Base-by-base conservation (phyloP, 2,113 vertebrate species). In the Thalassoma bifasciatum region DNA sequence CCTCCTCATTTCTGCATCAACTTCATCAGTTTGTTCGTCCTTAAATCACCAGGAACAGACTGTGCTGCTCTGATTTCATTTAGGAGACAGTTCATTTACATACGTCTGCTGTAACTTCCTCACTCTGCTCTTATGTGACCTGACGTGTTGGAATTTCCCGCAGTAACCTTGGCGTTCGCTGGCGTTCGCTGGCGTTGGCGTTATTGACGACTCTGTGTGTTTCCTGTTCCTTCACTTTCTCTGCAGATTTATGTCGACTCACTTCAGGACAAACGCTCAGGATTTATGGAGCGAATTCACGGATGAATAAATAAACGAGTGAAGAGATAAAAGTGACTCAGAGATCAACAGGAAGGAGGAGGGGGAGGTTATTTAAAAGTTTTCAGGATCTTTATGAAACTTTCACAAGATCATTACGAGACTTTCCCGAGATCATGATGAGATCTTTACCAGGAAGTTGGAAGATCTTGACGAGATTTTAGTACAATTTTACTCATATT, bases 261-360 rank as follows among this genome's bases (percentile, higher is more conserved):
- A 56, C 21, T 30, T 78, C 8, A 66, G 30, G 16, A 44, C 16
- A 60, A 66, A 62, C 24, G 38, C 11, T 11, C 1, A 10, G 66
- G 37, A 52, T 56, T 51, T 38, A 59, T 30, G 34, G 37, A 37
- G 1, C 13, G 50, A 36, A 60, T 30, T 64, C 30, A 66, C 16
- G 34, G 19, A 42, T 23, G 64, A 63, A 53, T 57, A 71, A 63
- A 52, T 63, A 51, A 66, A 61, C 44, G 26, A 44, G 19, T 10
- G 38, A 58, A 75, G 13, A 51, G 7, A 56, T 65, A 26, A 70
- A 70, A 30, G 22, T 49, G 72, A 34, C 68, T 47, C 34, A 42
- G n/a, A 53, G 63, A 44, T 38, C 46, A 17, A n/a, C n/a, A n/a
- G n/a, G n/a, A n/a, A n/a, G n/a, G n/a, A n/a, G n/a, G n/a, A n/a